Evolutionary conservation across 2,113 vertebrate genomes (phyloP), one percentile per base, ranked within the genome.

Genomic region (Vulpes vulpes): DNA sequence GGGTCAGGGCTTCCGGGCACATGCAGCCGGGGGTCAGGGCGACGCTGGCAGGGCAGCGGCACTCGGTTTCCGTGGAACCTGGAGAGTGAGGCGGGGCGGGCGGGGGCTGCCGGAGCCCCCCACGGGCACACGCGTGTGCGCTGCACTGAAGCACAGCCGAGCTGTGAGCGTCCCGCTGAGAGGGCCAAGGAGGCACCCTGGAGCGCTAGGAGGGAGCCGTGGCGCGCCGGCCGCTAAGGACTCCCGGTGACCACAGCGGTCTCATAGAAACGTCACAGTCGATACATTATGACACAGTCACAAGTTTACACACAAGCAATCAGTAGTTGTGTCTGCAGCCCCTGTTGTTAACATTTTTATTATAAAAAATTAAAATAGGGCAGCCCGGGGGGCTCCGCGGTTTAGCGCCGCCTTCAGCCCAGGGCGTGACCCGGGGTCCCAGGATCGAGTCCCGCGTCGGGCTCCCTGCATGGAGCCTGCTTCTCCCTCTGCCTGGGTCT

Each of bases 51-150:
- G 17, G 3, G 49, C 30, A 5, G 49, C 20, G 0, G 30, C 12
- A 2, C 10, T 2, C 15, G 0, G 78, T 19, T 15, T 2, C 3
- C 51, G 12, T 3, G 22, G 32, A 17, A 43, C 5, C 30, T 59
- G 2, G 30, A 69, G 71, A 15, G 62, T 1, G 22, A 43, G 43
- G 43, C 43, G 1, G 43, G 43, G 43, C 5, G 43, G 43, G 43
- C 5, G 5, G 43, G 43, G 43, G 43, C 43, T 43, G 7, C 43
- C 6, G 43, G 43, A 43, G 43, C 43, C 43, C 43, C 43, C 5
- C 43, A 43, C 7, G 43, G 43, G 43, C 43, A 43, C 43, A 1
- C 43, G 43, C 5, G 43, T 43, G 43, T 43, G 43, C 43, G 7
- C 43, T 43, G 43, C 43, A 6, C 43, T 43, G 43, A 43, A 43